A percentile compares a stretch with the other conserved stretches of the same genome.
phyloP scores from a whole-genome alignment of 2,888 invertebrate species.

The Phytoseiulus persimilis region DNA sequence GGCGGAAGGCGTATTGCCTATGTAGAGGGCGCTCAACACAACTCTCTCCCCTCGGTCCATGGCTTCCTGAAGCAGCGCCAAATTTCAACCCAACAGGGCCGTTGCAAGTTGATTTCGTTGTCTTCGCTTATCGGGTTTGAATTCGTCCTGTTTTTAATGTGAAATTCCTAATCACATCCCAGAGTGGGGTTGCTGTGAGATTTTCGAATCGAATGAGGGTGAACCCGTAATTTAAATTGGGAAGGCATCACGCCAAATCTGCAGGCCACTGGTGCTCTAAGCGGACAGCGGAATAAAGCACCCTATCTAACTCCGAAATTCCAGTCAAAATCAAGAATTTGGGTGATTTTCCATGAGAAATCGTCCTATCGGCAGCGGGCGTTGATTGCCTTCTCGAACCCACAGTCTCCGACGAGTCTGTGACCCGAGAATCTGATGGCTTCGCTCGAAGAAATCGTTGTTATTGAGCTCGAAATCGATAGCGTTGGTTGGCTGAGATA shows the following conservation, averaged over 20 bases:
- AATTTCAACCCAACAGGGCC: neutral
- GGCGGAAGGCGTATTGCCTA: neutral
- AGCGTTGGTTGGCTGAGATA: neutral
- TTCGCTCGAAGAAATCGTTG: no score
- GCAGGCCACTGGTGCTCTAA: neutral
- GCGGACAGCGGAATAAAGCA: neutral
- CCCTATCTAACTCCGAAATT: neutral
- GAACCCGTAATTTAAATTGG: neutral
- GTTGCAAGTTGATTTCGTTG: neutral
- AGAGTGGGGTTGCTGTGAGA: neutral
- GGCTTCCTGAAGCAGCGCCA: neutral
- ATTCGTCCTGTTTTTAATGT: neutral
- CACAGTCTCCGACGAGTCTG: neutral
- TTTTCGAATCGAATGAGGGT: neutral
- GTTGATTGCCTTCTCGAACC: no score
- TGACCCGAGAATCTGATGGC: neutral
- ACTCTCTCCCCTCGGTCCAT: neutral
- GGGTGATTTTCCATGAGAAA: neutral
- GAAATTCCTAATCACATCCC: neutral
- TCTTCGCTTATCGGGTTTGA: neutral
- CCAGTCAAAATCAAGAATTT: neutral
- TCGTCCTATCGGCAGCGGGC: neutral
- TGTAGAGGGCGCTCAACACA: neutral
- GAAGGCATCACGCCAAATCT: neutral
- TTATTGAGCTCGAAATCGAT: neutral